Evolutionary conservation across 2,888 invertebrate species (phyloP).

Genomic region (Siphlonurus alternatus): DNA sequence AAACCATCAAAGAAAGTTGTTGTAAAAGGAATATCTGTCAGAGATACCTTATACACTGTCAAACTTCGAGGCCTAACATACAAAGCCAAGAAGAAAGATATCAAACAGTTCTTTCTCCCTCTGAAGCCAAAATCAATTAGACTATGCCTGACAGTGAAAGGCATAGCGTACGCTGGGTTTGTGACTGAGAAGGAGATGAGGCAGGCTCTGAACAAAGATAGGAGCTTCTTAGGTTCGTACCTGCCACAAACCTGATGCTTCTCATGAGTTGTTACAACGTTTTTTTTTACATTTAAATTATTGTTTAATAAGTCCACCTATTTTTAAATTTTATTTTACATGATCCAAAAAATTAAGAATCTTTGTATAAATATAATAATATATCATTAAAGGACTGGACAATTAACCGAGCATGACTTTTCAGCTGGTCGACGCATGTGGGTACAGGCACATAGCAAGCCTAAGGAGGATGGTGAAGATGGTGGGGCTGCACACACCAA

Average conservation of each 20-base stretch:
- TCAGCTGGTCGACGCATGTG: slow-evolving; percentile 42
- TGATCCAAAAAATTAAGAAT: too few relatives aligned
- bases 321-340: too few relatives aligned
- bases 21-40: slow-evolving; percentile 18
- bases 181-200: slow-evolving; percentile 61
- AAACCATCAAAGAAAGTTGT: slow-evolving; percentile 23
- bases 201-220: slow-evolving; percentile 65
- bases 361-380: too few relatives aligned
- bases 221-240: slow-evolving; percentile 60
- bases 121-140: slow-evolving; percentile 61
- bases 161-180: slow-evolving; percentile 85
- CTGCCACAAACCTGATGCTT: background rate
- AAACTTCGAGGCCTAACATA: slow-evolving; percentile 64
- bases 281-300: slow-evolving; percentile 1
- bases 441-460: slow-evolving; percentile 30
- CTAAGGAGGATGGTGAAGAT: slow-evolving; percentile 8
- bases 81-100: slow-evolving; percentile 62
- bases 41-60: slow-evolving; percentile 35
- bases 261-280: background rate
- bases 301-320: too few relatives aligned
- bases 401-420: slow-evolving; percentile 14
- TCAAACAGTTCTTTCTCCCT: slow-evolving; percentile 73
- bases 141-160: slow-evolving; percentile 55
- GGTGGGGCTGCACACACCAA: slow-evolving; percentile 21
- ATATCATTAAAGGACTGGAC: too few relatives aligned